Base-by-base conservation (phyloP, 2,888 invertebrate genomes). In the Gisinianus flammeolus region DNA sequence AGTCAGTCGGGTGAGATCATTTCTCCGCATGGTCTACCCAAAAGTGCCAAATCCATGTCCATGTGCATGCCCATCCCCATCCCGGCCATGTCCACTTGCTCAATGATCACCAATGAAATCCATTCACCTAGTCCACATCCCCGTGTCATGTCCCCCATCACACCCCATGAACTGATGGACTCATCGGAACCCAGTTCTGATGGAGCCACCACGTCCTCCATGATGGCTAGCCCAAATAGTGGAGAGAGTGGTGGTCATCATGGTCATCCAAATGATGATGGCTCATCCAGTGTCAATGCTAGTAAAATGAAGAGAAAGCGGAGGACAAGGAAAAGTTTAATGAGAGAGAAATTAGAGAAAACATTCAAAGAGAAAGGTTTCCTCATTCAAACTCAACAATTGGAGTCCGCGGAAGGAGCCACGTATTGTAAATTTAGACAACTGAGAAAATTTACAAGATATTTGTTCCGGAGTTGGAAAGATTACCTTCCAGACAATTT, bases 391-490 rank as follows among this genome's bases (percentile, higher is more conserved):
- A 96, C 96, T 0, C 96, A 96, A 86, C 96, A 96, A 86, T 88
- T 96, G 72, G 95, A 96, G 86, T 95, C 95, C 0, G 95, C 96
- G 0, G 96, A 96, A 86, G 96, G 96, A 0, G 95, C 96, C 0
- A 96, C 96, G 0, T 96, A 96, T 85, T 96, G 96, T 87, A 96
- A 96, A 87, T 96, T 96, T 86, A 88, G 96, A 68, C 96, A 96
- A 86, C 88, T 96, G 31, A 89, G 95, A 82, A 96, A 96, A 87
- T 96, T 96, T 86, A 96, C 96, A 0, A 90, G 96, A 73, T 96
- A 96, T 86, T 88, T 96, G 81, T 95, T 96, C 85, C 90, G 96
- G 85, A 95, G 95, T 86, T 96, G 96, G 96, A 95, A 95, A 87
- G 95, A 96, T 86, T 95, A 96, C 86, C 89, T 96, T 54, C 95